Base-by-base conservation (phyloP, 2,888 invertebrate species). In the Tinea pellionella region DNA sequence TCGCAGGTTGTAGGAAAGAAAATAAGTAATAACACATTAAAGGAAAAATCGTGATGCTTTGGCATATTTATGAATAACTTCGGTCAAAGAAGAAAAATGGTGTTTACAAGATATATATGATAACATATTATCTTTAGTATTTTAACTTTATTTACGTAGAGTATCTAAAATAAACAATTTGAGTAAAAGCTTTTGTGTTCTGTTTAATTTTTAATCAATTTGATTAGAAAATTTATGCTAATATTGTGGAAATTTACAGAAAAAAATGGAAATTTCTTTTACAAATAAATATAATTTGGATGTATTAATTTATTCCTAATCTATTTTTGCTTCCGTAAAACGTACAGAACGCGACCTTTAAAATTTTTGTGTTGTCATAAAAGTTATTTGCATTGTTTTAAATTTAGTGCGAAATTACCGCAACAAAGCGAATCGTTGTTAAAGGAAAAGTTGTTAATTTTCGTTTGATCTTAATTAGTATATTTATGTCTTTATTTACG, bases 21-120 rank as follows among this genome's bases (percentile, higher is more conserved):
- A 47, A 47, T 15, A 16, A 4, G 47, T 16, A 47, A 15, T 47
- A 15, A 15, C 15, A 15, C 13, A 47, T 47, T 47, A 9, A 16
- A 16, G 3, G 47, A 47, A 16, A 47, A 47, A 47, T 47, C 47
- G 2, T 1, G 47, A 47, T 16, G 13, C 16, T 47, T 47, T 47
- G 47, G 15, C 47, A 47, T 47, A 47, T 47, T 47, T 47, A 47
- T 47, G 47, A 47, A 47, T 47, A 47, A 47, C 47, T 47, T 16
- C 16, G n/a, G 37, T 15, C 47, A 15, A 47, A 47, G n/a, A 47
- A 16, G 47, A 47, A 16, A n/a, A 15, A 47, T 47, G n/a, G 47
- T 47, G 47, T 47, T 47, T 47, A 47, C 47, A 15, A 47, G 47
- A 47, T 16, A 47, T 42, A 13, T 16, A 37, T 37, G 37, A 12